These are phyloP conservation scores for Phyllostomus hastatus DNA, from an alignment of 2,113 vertebrate genomes.

Conservation along the genomic window DNA sequence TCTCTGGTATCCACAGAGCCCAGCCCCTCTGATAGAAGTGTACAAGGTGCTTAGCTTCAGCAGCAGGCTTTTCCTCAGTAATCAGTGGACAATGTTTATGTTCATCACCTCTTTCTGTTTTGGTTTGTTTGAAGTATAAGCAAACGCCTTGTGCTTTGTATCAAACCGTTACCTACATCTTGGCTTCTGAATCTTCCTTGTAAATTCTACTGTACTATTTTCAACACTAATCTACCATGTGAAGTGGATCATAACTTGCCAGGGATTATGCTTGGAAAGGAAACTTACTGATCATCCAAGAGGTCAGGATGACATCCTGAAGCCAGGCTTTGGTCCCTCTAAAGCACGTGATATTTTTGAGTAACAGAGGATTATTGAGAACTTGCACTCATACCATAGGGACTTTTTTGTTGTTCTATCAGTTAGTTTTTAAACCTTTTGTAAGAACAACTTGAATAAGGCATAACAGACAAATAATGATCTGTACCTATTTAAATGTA, in stretches of 20 bases:
- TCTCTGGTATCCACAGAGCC: background rate
- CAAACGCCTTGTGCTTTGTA: background rate
- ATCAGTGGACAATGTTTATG: background rate
- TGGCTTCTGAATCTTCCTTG: background rate
- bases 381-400: background rate
- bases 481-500: background rate
- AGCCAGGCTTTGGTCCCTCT: background rate
- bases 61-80: background rate
- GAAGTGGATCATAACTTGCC: background rate
- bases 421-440: background rate
- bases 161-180: background rate
- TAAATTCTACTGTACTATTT: background rate
- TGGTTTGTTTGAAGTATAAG: background rate
- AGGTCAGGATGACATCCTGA: background rate
- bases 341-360: background rate
- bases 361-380: background rate
- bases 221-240: background rate
- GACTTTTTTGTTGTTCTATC: background rate
- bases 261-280: background rate
- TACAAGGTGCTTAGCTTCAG: background rate
- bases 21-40: background rate
- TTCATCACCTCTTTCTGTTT: background rate
- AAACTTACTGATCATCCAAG: background rate
- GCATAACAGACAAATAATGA: background rate
- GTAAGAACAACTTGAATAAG: background rate